Base-by-base conservation (phyloP, 2,797 vertebrate species). In the Acridotheres tristis region DNA sequence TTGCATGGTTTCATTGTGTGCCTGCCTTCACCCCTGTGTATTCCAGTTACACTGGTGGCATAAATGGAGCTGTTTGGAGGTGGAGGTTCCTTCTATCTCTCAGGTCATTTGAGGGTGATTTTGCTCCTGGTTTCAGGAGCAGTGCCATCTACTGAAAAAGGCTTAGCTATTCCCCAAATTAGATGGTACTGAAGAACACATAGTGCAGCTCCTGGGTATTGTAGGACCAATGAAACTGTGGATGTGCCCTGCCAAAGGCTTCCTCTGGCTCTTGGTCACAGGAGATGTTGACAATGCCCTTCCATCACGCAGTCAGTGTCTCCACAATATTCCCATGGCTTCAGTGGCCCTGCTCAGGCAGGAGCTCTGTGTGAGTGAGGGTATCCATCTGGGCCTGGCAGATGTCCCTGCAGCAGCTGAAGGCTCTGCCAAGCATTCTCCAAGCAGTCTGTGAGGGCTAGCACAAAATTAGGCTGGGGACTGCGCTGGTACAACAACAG, bases 341-440 rank as follows among this genome's bases (percentile, higher is more conserved):
- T 34, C 89, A 78, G 38, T 45, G 72, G n/a, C 65, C 42, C 69
- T 34, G 3, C 77, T 76, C 34, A 71, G 74, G 34, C 74, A 85
- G 86, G 81, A 90, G 7, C 75, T 74, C 81, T 12, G 5, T 74
- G 78, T 55, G 75, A 88, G 38, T 58, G 51, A 93, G 75, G 57
- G 57, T 36, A 59, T 95, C 89, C 62, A 83, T 88, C 67, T 90
- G 74, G 43, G 74, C 77, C 74, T 88, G 62, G 55, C 93, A 95
- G 61, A 34, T 36, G 61, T 54, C 19, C 30, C 74, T 82, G 84
- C 88, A 85, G 38, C 21, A n/a, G 85, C 16, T 85, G 69, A 69
- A 16, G 36, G 57, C 82, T 92, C 93, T 87, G 83, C 69, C 34
- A 82, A 95, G 88, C 61, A 10, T 36, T 79, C n/a, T 88, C 90